phyloP scores from a whole-genome alignment of 2,888 invertebrate genomes.

The Drosophila diplacantha region DNA sequence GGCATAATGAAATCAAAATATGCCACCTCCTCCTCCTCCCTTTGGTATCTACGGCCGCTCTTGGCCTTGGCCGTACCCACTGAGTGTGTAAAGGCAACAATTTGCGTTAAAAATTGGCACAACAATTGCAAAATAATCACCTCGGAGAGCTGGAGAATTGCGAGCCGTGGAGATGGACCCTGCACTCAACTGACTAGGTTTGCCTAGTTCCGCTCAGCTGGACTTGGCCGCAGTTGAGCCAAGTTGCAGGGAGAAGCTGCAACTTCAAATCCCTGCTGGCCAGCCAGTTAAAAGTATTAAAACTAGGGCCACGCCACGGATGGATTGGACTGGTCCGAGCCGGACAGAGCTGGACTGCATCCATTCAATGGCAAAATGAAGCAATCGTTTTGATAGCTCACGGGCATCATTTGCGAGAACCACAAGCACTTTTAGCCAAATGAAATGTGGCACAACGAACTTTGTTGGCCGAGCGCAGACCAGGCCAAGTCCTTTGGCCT shows the following conservation, averaged over 20 bases:
- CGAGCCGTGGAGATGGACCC: conserved; percentile 11
- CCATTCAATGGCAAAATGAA: conserved; percentile 42
- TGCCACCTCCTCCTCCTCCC: conserved; percentile 25
- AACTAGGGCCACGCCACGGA: conserved; percentile 19
- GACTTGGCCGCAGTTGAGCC: conserved; percentile 3
- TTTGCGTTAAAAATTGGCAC: conserved; percentile 52
- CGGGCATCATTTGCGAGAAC: conserved; percentile 55
- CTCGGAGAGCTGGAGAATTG: conserved; percentile 51
- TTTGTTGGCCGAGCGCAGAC: conserved; percentile 3
- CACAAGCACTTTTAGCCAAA: conserved; percentile 59
- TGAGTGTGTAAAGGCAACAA: conserved; percentile 23
- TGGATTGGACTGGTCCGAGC: not conserved
- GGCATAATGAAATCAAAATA: conserved; percentile 59
- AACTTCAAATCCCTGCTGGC: conserved; percentile 47
- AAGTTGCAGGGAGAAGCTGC: conserved; percentile 2
- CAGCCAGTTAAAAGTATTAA: conserved; percentile 60
- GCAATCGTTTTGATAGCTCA: conserved; percentile 57
- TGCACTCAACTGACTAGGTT: conserved; percentile 8
- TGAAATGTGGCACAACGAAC: conserved; percentile 67
- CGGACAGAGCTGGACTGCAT: conserved; percentile 2
- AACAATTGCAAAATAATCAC: conserved; percentile 66
- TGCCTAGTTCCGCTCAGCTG: conserved; percentile 24
- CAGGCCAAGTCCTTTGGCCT: conserved; percentile 30
- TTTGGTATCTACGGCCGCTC: conserved; percentile 4
- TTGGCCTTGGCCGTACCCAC: conserved; percentile 1